A percentile compares a stretch with the other conserved stretches of the same genome.
These are phyloP conservation scores for Rhodeus uyekii DNA, from an alignment of 2,797 vertebrate species.

Conservation along the genomic window DNA sequence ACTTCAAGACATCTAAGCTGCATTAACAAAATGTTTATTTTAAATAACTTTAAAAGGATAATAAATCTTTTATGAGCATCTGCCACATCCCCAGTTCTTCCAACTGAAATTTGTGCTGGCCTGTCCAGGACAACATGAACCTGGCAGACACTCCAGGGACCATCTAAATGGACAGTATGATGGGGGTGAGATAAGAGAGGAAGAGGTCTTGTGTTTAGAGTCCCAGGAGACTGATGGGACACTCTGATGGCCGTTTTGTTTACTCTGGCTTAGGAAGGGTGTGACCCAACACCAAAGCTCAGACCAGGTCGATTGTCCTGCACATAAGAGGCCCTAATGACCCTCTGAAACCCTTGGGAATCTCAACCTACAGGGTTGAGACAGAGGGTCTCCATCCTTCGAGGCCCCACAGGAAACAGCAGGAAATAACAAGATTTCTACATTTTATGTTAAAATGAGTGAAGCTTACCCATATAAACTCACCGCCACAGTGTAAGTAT, in stretches of 20 bases:
- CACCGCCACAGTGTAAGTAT: neutral
- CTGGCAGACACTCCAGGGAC: slow-evolving; percentile 32
- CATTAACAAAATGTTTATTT: slow-evolving; percentile 17
- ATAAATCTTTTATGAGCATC: slow-evolving; percentile 42
- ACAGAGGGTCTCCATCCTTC: slow-evolving; percentile 36
- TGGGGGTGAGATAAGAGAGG: slow-evolving; percentile 34
- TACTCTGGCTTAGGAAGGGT: slow-evolving; percentile 59
- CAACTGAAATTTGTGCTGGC: slow-evolving; percentile 32
- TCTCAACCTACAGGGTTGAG: slow-evolving; percentile 25
- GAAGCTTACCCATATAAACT: neutral
- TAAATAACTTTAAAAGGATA: slow-evolving; percentile 46
- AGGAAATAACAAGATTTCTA: slow-evolving; percentile 10
- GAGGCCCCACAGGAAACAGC: slow-evolving; percentile 44
- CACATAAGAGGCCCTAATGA: slow-evolving; percentile 43
- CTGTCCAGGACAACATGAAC: slow-evolving; percentile 6
- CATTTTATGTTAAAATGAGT: neutral
- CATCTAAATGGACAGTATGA: slow-evolving; percentile 34
- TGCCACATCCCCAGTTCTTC: slow-evolving; percentile 8
- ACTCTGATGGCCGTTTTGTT: slow-evolving; percentile 56
- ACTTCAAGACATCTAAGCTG: neutral
- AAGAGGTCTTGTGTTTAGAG: slow-evolving; percentile 39
- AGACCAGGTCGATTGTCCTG: slow-evolving; percentile 33
- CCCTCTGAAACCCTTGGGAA: slow-evolving; percentile 28
- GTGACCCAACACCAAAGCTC: slow-evolving; percentile 48
- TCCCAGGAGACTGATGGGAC: slow-evolving; percentile 39